Evolutionary conservation across 2,888 invertebrate genomes (phyloP).

Genomic region (Cyclophora punctaria): DNA sequence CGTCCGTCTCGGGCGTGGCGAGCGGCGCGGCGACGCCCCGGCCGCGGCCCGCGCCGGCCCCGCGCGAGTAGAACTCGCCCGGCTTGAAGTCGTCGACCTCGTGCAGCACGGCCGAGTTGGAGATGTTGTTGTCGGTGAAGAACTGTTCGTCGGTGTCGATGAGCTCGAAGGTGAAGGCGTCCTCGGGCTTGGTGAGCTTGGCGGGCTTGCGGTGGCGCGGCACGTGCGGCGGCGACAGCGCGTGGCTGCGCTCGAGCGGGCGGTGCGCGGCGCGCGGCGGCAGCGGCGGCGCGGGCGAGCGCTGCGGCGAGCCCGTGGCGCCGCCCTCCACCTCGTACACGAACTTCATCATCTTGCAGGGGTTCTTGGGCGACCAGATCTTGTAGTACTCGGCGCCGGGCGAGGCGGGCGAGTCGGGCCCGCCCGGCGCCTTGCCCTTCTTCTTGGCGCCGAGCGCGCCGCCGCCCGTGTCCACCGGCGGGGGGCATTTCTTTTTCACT

Average conservation of each 20-base stretch:
- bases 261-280: conserved; percentile 83
- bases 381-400: conserved; percentile 80
- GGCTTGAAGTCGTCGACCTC: conserved; percentile 65
- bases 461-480: conserved; percentile 72
- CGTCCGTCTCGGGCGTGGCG: conserved; percentile 78
- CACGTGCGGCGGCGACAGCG: conserved; percentile 80
- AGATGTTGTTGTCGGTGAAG: conserved; percentile 66
- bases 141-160: conserved; percentile 86
- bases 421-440: conserved; percentile 74
- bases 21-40: conserved; percentile 71
- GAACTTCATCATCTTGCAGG: conserved; percentile 73
- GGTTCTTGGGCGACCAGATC: conserved; percentile 80
- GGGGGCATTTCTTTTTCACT: conserved; percentile 74
- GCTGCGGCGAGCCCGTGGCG: conserved; percentile 68
- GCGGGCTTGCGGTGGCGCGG: conserved; percentile 81
- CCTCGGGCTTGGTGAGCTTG: conserved; percentile 79
- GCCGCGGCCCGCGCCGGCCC: conserved; percentile 49
- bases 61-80: conserved; percentile 67
- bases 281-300: conserved; percentile 80
- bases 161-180: conserved; percentile 88
- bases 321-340: conserved; percentile 70
- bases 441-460: conserved; percentile 76
- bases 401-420: conserved; percentile 71
- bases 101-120: conserved; percentile 57
- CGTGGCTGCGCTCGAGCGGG: conserved; percentile 85